phyloP scores from a whole-genome alignment of 2,113 vertebrate genomes.

The Fulmarus glacialis region DNA sequence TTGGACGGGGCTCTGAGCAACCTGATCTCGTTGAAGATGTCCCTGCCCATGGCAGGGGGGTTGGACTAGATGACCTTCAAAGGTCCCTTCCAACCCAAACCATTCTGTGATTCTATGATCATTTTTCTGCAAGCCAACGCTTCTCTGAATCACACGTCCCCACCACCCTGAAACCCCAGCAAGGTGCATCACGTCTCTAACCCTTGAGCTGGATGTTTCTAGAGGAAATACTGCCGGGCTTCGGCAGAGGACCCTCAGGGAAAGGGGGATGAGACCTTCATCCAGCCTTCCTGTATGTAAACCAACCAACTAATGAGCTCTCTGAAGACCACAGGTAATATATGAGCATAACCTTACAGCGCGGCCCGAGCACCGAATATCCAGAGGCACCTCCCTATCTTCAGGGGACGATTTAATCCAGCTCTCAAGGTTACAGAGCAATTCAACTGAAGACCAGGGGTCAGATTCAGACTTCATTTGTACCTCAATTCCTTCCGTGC shows the following conservation, averaged over 20 bases:
- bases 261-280: neutral
- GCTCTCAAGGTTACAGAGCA: neutral
- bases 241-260: neutral
- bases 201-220: neutral
- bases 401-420: neutral
- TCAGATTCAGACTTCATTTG: neutral
- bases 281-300: neutral
- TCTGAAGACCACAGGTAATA: slow-evolving; percentile 44
- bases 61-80: neutral
- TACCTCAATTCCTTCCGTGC: neutral
- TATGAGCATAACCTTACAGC: neutral
- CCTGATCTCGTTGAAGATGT: neutral
- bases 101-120: neutral
- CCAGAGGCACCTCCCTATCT: slow-evolving; percentile 8
- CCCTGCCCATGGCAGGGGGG: fast-evolving
- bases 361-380: neutral
- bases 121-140: neutral
- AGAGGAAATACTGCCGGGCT: neutral
- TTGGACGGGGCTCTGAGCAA: neutral
- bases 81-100: neutral
- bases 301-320: slow-evolving; percentile 44
- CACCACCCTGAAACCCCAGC: fast-evolving
- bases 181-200: neutral
- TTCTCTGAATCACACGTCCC: neutral
- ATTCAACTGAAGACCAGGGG: slow-evolving; percentile 11